phyloP scores from a whole-genome alignment of 2,113 vertebrate species.

The Scomber japonicus region DNA sequence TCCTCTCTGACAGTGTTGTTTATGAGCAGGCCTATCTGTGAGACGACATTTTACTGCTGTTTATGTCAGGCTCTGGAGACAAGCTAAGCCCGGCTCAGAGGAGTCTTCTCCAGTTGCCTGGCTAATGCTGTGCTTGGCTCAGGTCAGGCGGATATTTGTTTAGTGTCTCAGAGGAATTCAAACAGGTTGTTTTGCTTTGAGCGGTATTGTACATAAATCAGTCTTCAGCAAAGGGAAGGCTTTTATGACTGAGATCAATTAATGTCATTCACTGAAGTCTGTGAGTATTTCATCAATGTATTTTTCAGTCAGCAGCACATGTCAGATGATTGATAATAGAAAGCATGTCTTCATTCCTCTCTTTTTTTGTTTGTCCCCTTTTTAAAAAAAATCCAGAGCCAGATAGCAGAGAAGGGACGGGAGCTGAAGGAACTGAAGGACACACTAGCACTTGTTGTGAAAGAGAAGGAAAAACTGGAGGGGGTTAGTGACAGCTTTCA shows the following conservation, averaged over 20 bases:
- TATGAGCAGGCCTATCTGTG: constrained; percentile 75
- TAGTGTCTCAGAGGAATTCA: constrained; percentile 70
- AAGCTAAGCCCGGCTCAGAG: constrained; percentile 57
- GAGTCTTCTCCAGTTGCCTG: constrained; percentile 72
- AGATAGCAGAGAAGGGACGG: constrained; percentile 92
- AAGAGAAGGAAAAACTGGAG: constrained; percentile 90
- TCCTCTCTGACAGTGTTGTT: constrained; percentile 78
- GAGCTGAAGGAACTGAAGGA: constrained; percentile 90
- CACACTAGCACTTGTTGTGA: constrained; percentile 85
- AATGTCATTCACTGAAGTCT: constrained; percentile 17
- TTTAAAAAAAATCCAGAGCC: constrained; percentile 84
- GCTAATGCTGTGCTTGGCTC: constrained; percentile 83
- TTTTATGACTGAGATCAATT: constrained; percentile 68
- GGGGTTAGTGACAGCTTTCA: constrained; percentile 80
- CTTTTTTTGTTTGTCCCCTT: constrained; percentile 41
- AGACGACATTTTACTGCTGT: constrained; percentile 84
- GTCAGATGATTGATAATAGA: constrained; percentile 21
- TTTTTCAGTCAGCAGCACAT: constrained; percentile 33
- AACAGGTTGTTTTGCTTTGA: constrained; percentile 74
- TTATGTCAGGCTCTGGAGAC: constrained; percentile 81
- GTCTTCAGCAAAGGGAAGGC: constrained; percentile 46
- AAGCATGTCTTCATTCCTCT: constrained; percentile 15
- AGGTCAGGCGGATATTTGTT: constrained; percentile 72
- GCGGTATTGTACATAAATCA: constrained; percentile 65
- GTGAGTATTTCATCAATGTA: constrained; percentile 24